Conservation (phyloP, 2,797 vertebrate genomes). For the Mormyrops boulengeri region DNA sequence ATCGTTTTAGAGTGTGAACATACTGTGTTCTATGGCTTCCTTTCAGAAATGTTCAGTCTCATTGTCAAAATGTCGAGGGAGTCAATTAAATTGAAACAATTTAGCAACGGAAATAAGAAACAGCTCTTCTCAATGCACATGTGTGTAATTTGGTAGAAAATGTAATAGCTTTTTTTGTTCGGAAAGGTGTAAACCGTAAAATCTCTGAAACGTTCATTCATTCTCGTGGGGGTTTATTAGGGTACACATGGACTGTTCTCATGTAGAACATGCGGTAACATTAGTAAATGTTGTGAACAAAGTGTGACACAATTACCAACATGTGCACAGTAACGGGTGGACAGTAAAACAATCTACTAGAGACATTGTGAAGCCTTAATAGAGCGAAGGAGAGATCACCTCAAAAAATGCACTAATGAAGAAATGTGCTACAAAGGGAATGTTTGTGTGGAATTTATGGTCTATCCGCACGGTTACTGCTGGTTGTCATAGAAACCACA, state of each 20-base stretch:
- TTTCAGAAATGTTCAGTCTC: neutral
- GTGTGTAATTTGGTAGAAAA: conserved; percentile 17
- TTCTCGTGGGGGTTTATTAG: conserved; percentile 32
- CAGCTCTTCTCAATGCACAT: neutral
- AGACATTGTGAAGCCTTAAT: neutral
- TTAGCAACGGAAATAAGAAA: neutral
- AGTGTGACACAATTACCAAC: neutral
- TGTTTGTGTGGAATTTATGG: neutral
- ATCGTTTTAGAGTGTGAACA: neutral
- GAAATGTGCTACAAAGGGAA: neutral
- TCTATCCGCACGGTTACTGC: neutral
- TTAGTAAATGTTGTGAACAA: conserved; percentile 19
- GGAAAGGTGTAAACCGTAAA: conserved; percentile 9
- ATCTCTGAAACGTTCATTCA: conserved; percentile 28
- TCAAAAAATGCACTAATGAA: neutral
- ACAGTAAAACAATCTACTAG: neutral
- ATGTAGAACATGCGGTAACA: conserved; percentile 32
- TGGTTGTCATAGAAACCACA: conserved; percentile 14
- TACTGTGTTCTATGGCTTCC: neutral
- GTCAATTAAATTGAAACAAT: neutral
- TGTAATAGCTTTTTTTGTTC: conserved; percentile 39
- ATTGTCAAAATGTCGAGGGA: neutral
- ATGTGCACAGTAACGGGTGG: neutral
- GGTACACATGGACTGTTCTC: conserved; percentile 40
- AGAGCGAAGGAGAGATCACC: neutral